phyloP scores from a whole-genome alignment of 2,888 invertebrate species.

The Auanema freiburgensis region DNA sequence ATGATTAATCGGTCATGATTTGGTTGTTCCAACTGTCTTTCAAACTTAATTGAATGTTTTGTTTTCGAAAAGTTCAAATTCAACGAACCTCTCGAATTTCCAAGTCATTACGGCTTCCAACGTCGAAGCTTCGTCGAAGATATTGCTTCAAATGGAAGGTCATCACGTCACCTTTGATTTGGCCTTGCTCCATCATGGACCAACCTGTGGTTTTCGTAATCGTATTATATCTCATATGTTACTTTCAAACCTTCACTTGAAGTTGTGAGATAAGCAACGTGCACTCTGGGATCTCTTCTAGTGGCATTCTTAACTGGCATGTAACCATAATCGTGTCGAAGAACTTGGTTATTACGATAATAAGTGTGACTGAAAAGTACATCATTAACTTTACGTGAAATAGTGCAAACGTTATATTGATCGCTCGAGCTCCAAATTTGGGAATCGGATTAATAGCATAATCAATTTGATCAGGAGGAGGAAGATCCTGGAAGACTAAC shows the following conservation, averaged over 20 bases:
- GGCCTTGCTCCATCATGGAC: conserved; percentile 64
- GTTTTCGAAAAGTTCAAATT: too few species aligned
- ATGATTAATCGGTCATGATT: conserved; percentile 58
- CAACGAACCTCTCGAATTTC: conserved; percentile 55
- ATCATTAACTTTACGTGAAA: background rate
- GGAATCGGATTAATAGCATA: conserved; percentile 64
- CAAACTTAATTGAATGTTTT: conserved; percentile 43
- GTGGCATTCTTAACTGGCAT: conserved; percentile 64
- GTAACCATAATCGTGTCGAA: conserved; percentile 62
- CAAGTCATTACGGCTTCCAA: conserved; percentile 53
- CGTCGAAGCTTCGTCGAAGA: conserved; percentile 59
- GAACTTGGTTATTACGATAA: conserved; percentile 50
- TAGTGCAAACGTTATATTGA: conserved; percentile 58
- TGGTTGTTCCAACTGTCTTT: conserved; percentile 58
- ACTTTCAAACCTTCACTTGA: conserved; percentile 51
- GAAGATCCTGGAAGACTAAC: conserved; percentile 43
- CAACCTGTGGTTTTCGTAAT: conserved; percentile 40
- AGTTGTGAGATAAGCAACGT: conserved; percentile 62
- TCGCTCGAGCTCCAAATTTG: conserved; percentile 62
- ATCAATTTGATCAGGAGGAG: conserved; percentile 61
- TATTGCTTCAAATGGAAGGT: conserved; percentile 63
- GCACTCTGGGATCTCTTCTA: conserved; percentile 58
- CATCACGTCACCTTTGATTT: conserved; percentile 57
- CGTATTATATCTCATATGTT: background rate
- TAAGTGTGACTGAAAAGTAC: conserved; percentile 64